phyloP scores from a whole-genome alignment of 2,797 vertebrate species.

The Mastacembelus armatus region DNA sequence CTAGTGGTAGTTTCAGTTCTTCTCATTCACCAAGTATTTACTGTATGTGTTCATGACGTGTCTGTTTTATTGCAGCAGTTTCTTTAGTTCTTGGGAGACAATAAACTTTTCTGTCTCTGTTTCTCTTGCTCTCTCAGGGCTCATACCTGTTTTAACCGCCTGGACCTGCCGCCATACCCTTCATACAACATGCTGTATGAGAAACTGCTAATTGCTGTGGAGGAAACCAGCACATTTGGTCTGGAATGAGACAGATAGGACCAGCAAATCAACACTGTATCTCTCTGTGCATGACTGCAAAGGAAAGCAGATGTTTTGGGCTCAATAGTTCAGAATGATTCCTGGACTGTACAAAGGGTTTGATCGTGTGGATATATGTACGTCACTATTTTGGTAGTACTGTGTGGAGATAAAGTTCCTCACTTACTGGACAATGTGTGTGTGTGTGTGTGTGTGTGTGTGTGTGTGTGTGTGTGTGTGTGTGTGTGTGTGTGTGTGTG shows the following conservation, averaged over 20 bases:
- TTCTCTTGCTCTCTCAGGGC: constrained; percentile 82
- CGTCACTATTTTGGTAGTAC: constrained; percentile 43
- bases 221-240: constrained; percentile 94
- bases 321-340: not conserved
- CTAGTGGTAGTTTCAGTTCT: no score
- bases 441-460: no score
- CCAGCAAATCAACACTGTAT: not conserved
- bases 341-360: constrained; percentile 34
- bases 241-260: constrained; percentile 65
- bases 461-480: no score
- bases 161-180: constrained; percentile 96
- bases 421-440: constrained; percentile 11
- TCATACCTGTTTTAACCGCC: constrained; percentile 97
- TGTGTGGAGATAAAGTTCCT: constrained; percentile 39
- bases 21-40: no score
- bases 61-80: no score
- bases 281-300: not conserved
- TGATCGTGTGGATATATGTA: constrained; percentile 41
- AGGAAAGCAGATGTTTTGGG: not conserved
- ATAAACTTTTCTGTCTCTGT: constrained; percentile 18
- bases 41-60: no score
- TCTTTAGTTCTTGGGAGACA: no score
- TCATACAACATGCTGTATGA: constrained; percentile 96
- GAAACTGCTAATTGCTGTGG: constrained; percentile 95
- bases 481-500: no score